Base-by-base conservation (phyloP, 2,888 invertebrate genomes). In the Ashinkailepas kermadecensis region DNA sequence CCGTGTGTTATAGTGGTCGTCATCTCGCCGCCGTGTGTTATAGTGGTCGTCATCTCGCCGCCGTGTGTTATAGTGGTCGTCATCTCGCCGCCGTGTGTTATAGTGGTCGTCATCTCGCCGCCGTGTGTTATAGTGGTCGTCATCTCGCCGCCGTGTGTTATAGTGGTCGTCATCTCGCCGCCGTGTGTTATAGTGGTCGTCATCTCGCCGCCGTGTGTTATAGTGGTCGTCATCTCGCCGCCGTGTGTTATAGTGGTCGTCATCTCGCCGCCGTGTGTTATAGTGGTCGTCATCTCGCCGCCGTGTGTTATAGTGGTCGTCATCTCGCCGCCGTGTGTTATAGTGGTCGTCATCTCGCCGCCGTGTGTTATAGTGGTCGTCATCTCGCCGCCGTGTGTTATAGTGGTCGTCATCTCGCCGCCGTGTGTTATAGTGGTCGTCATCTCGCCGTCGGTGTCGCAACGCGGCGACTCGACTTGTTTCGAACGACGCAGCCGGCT, bases 361-460 rank as follows among this genome's bases (percentile, higher is more conserved):
- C 4, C 39, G 74, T n/a, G 39, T 13, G 70, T 39, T 6, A 39
- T 39, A 70, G 13, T 39, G 23, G 15, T 7, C 74, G 21, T 56
- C 74, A 74, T 74, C 74, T 74, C 56, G 39, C 39, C 39, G 39
- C 4, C 39, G 74, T n/a, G 39, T 13, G 70, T 39, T 6, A 39
- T 39, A 70, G 13, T 39, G 23, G 15, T 7, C 74, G 21, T 56
- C 74, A 74, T 74, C 74, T 74, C 56, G 39, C 39, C 39, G 39
- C 39, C 1, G 39, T 39, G 39, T 13, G 70, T 39, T 6, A 39
- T 39, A 70, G 13, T 39, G 23, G 15, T 7, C 74, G 21, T 56
- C 74, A 74, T 74, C 74, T 74, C 56, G 39, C 39, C 39, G 39
- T 39, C 39, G 74, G 11, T 74, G 74, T 74, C 74, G 74, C 74